phyloP scores from a whole-genome alignment of 1,140 invertebrate species.

The Macrosteles quadrilineatus region DNA sequence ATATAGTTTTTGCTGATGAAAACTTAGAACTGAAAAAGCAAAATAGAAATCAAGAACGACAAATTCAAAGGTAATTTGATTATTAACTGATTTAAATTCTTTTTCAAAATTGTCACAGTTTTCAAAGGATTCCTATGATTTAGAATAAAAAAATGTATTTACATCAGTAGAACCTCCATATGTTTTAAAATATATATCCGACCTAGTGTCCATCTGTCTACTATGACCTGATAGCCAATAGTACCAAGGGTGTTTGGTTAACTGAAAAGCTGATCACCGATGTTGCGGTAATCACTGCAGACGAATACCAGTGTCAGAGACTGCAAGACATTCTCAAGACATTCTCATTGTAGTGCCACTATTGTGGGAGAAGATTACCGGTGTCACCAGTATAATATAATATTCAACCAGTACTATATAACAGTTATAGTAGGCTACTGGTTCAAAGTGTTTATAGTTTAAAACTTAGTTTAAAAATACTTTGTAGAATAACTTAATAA shows the following conservation, averaged over 20 bases:
- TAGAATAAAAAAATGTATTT: not conserved
- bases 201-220: not conserved
- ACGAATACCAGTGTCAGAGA: no score
- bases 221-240: not conserved
- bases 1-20: conserved; percentile 15
- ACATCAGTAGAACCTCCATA: not conserved
- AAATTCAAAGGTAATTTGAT: conserved; percentile 10
- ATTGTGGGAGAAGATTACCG: no score
- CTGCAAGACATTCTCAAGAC: no score
- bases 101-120: not conserved
- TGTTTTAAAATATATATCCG: not conserved
- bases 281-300: no score
- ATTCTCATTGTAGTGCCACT: no score
- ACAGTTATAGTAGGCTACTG: no score
- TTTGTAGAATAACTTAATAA: no score
- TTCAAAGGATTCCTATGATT: not conserved
- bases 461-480: no score
- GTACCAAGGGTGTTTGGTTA: not conserved
- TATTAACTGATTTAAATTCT: not conserved
- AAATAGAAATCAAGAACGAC: not conserved
- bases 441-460: no score
- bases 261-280: not conserved
- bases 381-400: no score
- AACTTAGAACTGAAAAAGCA: not conserved
- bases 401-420: no score